These are phyloP conservation scores for Balaenoptera acutorostrata DNA, from an alignment of 2,113 vertebrate genomes.

Conservation along the genomic window DNA sequence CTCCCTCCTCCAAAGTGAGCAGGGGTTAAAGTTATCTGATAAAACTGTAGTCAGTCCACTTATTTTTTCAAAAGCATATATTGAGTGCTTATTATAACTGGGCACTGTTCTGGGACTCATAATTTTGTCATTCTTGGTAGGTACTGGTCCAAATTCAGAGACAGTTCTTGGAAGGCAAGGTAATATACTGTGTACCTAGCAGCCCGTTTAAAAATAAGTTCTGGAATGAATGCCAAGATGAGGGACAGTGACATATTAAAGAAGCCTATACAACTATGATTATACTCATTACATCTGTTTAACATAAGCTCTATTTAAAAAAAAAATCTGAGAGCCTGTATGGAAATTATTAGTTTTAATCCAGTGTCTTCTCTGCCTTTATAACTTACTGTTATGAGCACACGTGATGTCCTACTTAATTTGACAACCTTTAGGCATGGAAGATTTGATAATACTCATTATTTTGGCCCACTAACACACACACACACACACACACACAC, in stretches of 20 bases:
- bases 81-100: not conserved
- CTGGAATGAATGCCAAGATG: conserved; percentile 3
- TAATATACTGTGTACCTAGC: not conserved
- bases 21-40: not conserved
- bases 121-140: not conserved
- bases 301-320: not conserved
- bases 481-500: not conserved
- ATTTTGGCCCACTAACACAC: not conserved
- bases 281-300: not conserved
- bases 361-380: not conserved
- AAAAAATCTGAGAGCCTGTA: not conserved
- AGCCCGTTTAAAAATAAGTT: conserved; percentile 28
- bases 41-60: not conserved
- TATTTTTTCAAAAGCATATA: not conserved
- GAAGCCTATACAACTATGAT: not conserved
- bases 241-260: not conserved
- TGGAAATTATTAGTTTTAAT: conserved; percentile 33
- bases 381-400: not conserved
- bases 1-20: not conserved
- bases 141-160: not conserved
- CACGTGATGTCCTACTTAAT: not conserved
- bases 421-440: not conserved
- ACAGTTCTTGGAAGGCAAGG: not conserved
- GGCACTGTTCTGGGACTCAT: not conserved
- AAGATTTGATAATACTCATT: not conserved